Evolutionary conservation across 2,797 vertebrate genomes (phyloP), one percentile per base, ranked within the genome.

Genomic region (Scolopax bukidnonensis): DNA sequence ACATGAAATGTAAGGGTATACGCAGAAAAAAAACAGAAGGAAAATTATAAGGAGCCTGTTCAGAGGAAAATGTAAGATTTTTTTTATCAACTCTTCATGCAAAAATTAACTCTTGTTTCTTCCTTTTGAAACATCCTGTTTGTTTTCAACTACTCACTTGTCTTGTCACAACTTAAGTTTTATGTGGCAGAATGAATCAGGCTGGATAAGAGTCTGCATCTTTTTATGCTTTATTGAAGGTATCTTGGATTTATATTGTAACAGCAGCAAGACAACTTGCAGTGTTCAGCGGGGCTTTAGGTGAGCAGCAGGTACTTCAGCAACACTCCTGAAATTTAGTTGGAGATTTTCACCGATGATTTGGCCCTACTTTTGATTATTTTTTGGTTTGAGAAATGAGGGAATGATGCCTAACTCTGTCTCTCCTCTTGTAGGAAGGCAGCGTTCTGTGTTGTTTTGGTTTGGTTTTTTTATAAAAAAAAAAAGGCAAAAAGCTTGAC

Each of bases 1-100:
- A 19, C 7, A 3, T 38, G 0, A 18, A 1, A 3, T 13, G 6
- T 33, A 43, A 69, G 11, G 10, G 12, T 63, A 17, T n/a, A 48
- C 18, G 6, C 43, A 61, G 12, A 47, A 67, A 36, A 67, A 36
- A 50, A 41, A 11, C 41, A 75, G 59, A 50, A 51, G 30, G 21
- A n/a, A 57, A 76, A 67, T 56, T 19, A 20, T 16, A 28, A 40
- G 53, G 28, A 67, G 9, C 12, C 8, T 24, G 9, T 65, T 76
- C 41, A 50, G 32, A 14, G 54, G 11, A 47, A 79, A 43, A 60
- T 8, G 5, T 36, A 40, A 16, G 18, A 54, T 36, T 36, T 43
- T 60, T 65, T 40, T 16, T 53, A 23, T 10, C 33, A n/a, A 5
- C 21, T 84, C 10, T 54, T 80, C 6, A 16, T 16, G 20, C 16